phyloP scores from a whole-genome alignment of 2,888 invertebrate species.

The Adela reaumurella region DNA sequence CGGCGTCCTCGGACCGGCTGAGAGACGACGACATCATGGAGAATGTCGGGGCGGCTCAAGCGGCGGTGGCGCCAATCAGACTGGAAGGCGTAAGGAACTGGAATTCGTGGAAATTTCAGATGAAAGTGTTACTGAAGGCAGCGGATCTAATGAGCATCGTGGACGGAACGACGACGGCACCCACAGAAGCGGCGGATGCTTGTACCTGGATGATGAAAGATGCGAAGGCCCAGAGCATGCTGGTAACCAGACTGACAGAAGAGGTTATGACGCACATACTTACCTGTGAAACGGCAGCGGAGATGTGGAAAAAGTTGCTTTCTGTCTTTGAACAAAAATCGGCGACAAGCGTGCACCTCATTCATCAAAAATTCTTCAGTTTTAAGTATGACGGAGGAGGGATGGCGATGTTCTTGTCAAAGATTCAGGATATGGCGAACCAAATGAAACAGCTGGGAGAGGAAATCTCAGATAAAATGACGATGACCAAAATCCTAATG shows the following conservation, averaged over 20 bases:
- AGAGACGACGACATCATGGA: neutral
- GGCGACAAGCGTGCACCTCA: constrained; percentile 19
- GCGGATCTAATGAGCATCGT: neutral
- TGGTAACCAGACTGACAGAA: constrained; percentile 17
- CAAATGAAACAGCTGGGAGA: constrained; percentile 17
- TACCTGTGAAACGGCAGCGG: constrained; percentile 14
- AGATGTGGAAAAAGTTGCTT: constrained; percentile 19
- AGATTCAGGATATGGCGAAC: constrained; percentile 16
- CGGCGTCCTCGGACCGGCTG: too few relatives aligned
- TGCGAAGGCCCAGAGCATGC: constrained; percentile 15
- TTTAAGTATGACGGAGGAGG: constrained; percentile 15
- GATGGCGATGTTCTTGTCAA: constrained; percentile 17
- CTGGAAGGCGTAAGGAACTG: neutral
- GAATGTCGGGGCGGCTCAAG: neutral
- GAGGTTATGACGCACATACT: constrained; percentile 17
- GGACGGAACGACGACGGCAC: neutral
- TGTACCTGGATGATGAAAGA: constrained; percentile 7
- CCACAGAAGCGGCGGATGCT: neutral
- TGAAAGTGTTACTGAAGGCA: neutral
- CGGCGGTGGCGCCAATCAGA: neutral
- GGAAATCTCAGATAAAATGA: constrained; percentile 16
- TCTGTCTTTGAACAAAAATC: constrained; percentile 22
- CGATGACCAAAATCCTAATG: constrained; percentile 20
- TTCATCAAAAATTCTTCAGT: constrained; percentile 21
- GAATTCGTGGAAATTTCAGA: too few relatives aligned